Percentiles rank a stretch among this genome's conserved stretches.
Conservation (phyloP, 1,140 invertebrate genomes). For the Venturia canescens region DNA sequence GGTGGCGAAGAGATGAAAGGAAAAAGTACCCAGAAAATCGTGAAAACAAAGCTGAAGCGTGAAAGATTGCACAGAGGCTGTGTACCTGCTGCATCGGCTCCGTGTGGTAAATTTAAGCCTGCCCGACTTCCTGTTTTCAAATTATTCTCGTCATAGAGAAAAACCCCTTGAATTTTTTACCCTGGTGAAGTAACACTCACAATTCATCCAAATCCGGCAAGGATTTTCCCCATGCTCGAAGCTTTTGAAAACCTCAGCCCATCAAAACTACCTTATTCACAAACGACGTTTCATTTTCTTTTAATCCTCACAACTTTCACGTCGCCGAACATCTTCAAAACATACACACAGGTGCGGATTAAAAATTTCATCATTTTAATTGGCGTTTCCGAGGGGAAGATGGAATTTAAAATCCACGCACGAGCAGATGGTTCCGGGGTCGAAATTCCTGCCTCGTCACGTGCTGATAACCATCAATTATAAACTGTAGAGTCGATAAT, state of each 20-base stretch:
- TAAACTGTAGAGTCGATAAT: too few species aligned
- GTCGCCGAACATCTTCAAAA: not conserved
- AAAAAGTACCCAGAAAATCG: not conserved
- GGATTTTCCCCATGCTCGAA: not conserved
- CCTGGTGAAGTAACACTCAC: not conserved
- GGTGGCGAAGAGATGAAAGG: not conserved
- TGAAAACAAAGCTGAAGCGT: not conserved
- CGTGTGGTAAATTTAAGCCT: not conserved
- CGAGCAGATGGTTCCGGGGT: too few species aligned
- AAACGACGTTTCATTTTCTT: not conserved
- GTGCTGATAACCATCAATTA: too few species aligned
- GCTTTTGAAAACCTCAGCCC: not conserved
- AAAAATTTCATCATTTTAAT: too few species aligned
- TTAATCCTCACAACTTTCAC: not conserved
- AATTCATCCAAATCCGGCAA: slow-evolving; percentile 25
- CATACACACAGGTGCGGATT: too few species aligned
- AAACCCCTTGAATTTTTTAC: slow-evolving; percentile 18
- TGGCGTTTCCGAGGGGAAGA: too few species aligned
- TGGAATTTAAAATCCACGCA: too few species aligned
- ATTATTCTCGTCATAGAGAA: slow-evolving; percentile 3
- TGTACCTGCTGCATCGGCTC: too few species aligned
- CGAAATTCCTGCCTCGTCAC: too few species aligned
- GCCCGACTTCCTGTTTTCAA: not conserved
- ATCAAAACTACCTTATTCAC: not conserved
- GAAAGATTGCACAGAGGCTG: not conserved